Evolutionary conservation across 2,797 vertebrate genomes (phyloP).

Genomic region (Diceros bicornis): DNA sequence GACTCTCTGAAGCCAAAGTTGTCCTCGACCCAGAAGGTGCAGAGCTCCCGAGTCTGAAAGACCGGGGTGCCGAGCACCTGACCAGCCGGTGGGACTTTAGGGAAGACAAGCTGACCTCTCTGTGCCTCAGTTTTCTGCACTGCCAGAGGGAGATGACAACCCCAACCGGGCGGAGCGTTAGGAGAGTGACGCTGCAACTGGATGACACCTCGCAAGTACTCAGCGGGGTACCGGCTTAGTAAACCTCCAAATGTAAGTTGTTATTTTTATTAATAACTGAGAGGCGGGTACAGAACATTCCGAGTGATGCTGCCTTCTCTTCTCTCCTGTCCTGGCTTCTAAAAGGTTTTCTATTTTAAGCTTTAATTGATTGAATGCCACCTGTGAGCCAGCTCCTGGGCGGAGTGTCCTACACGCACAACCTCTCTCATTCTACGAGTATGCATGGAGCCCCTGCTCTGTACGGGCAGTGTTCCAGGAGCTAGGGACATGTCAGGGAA

Average conservation of each 20-base stretch:
- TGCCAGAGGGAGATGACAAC: no score
- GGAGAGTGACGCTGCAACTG: fast-evolving
- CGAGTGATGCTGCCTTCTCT: background rate
- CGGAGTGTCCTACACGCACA: fast-evolving
- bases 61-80: background rate
- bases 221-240: fast-evolving
- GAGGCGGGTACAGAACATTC: fast-evolving
- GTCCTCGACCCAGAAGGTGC: background rate
- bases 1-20: background rate
- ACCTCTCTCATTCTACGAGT: background rate
- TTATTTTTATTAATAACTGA: fast-evolving
- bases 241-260: fast-evolving
- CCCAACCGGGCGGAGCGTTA: fast-evolving
- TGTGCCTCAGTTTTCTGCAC: background rate
- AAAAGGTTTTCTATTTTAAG: background rate
- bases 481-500: background rate
- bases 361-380: no score
- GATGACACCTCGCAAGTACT: background rate
- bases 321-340: background rate
- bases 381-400: background rate
- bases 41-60: background rate
- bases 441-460: fast-evolving
- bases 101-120: background rate
- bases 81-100: background rate
- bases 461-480: no score